Evolutionary conservation across 2,888 invertebrate species (phyloP).

Genomic region (Acheta domesticus): DNA sequence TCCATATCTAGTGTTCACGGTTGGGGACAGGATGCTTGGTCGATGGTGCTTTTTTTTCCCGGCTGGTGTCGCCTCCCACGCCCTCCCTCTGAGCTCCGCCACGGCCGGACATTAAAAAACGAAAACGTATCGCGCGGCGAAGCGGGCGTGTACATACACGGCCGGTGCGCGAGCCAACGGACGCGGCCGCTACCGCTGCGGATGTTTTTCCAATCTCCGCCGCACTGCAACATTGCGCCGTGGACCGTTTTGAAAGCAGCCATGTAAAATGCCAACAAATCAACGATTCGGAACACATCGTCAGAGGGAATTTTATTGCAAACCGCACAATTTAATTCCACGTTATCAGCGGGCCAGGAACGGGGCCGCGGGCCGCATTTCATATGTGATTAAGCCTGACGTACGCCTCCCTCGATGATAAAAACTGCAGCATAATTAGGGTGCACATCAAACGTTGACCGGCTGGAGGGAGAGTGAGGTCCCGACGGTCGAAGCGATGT

Average conservation of each 20-base stretch:
- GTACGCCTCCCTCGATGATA: background rate
- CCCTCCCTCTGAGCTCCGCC: no score
- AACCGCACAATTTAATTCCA: conserved; percentile 18
- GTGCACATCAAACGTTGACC: background rate
- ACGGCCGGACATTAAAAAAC: background rate
- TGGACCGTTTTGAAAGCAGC: background rate
- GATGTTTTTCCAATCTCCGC: background rate
- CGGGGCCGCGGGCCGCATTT: background rate
- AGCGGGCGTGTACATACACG: background rate
- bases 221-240: background rate
- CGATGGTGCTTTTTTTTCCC: no score
- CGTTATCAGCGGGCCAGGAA: background rate
- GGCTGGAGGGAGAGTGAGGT: no score
- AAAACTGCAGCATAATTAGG: conserved; percentile 10
- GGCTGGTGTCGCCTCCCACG: no score
- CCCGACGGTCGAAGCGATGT: no score
- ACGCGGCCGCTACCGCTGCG: background rate
- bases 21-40: no score
- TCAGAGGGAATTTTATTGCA: background rate
- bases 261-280: background rate
- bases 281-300: conserved; percentile 7
- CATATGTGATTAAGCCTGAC: background rate
- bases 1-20: no score
- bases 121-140: background rate
- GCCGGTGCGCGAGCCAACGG: background rate